Conservation (phyloP, 2,797 vertebrate genomes). For the Manis pentadactyla region DNA sequence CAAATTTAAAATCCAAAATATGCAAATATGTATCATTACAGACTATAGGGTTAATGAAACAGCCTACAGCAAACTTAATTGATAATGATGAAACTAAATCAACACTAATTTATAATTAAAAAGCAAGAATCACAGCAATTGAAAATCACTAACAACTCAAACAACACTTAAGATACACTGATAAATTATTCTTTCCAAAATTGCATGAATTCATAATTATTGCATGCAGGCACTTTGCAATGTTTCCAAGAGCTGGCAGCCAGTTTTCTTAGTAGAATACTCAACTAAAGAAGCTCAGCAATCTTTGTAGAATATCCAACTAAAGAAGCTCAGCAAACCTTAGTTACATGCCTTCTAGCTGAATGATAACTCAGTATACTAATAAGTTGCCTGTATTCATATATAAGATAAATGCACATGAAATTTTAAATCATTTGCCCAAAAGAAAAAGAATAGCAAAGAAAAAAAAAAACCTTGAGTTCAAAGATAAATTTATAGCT, state of each 20-base stretch:
- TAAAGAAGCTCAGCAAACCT: neutral
- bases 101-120: slow-evolving; percentile 73
- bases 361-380: slow-evolving; percentile 29
- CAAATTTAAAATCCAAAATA: slow-evolving; percentile 22
- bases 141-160: slow-evolving; percentile 66
- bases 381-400: slow-evolving; percentile 24
- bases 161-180: slow-evolving; percentile 51
- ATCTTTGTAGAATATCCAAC: slow-evolving; percentile 43
- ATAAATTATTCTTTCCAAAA: slow-evolving; percentile 56
- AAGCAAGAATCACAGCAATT: slow-evolving; percentile 62
- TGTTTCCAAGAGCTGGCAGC: slow-evolving; percentile 33
- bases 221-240: neutral
- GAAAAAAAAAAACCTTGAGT: neutral
- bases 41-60: slow-evolving; percentile 52
- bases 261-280: slow-evolving; percentile 49
- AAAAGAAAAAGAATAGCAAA: neutral
- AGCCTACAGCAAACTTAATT: slow-evolving; percentile 35
- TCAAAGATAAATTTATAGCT: slow-evolving; percentile 21
- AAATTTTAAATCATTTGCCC: slow-evolving; percentile 37
- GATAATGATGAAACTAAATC: slow-evolving; percentile 69
- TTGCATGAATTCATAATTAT: slow-evolving; percentile 42
- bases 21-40: slow-evolving; percentile 20
- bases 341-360: neutral
- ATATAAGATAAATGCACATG: neutral
- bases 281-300: neutral